Base-by-base conservation (phyloP, 2,113 vertebrate species). In the Gallinago media region DNA sequence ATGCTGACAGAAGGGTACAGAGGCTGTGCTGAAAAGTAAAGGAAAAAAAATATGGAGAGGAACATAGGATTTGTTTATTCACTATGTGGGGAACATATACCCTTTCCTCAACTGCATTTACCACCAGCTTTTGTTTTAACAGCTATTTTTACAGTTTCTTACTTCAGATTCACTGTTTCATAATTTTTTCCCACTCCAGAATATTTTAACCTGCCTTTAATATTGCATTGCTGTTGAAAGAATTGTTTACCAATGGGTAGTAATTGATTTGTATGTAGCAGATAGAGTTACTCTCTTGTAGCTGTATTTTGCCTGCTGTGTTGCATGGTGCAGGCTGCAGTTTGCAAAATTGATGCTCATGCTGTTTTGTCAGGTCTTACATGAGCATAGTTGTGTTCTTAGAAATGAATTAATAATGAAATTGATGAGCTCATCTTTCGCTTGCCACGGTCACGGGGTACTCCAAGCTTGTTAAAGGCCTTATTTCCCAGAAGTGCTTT, bases 341-440 rank as follows among this genome's bases (percentile, higher is more conserved):
- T 93, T 95, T 96, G 80, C 93, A 97, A 90, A 89, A 97, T 89
- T 86, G 94, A 91, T 92, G 75, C 47, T 83, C 29, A 8, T 77
- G 58, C 95, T 96, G 87, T 71, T 94, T 75, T 93, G 54, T 91
- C 95, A 88, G 67, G 49, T 94, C 92, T 78, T 81, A 92, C 68
- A 95, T 5, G 59, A 92, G 74, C 92, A 68, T 21, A 65, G 78
- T 55, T n/a, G 18, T 92, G 92, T 94, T 97, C 95, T 93, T 50
- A 71, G 87, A 83, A 78, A 96, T 96, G 80, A 96, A 95, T 96
- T 78, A 95, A 86, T 94, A 86, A 97, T 97, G 88, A 77, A 87
- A 87, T 77, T 95, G 78, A 94, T 90, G 92, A 96, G 84, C 79
- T 92, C 82, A 81, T 90, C 91, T 85, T 76, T 38, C 15, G 19